Conservation (phyloP, 2,888 invertebrate genomes). For the Eueremaeus valkanovi region DNA sequence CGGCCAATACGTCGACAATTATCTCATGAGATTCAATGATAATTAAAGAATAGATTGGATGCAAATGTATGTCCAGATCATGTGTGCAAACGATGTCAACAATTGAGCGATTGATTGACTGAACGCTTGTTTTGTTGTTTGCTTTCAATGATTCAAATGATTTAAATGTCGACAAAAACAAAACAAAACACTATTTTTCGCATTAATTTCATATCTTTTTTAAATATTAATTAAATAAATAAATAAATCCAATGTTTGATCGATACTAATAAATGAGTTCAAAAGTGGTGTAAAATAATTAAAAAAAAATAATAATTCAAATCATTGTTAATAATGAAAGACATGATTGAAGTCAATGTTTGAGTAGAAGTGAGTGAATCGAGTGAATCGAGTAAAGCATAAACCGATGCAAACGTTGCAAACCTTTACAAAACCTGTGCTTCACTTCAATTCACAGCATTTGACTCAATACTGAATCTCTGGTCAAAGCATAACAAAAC, state of each 20-base stretch:
- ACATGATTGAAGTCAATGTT: too few relatives aligned
- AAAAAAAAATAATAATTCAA: too few relatives aligned
- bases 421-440: constrained; percentile 8
- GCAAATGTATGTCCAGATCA: not conserved
- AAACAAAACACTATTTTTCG: not conserved
- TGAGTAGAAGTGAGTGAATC: too few relatives aligned
- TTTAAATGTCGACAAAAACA: not conserved
- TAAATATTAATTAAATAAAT: not conserved
- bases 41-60: not conserved
- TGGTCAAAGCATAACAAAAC: constrained; percentile 9
- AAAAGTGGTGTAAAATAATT: not conserved
- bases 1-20: not conserved
- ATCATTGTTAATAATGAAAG: not conserved
- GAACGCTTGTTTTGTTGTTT: not conserved
- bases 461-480: too few relatives aligned
- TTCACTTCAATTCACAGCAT: constrained; percentile 3
- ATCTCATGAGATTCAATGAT: not conserved
- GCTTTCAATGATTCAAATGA: not conserved
- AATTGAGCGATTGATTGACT: not conserved
- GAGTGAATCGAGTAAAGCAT: too few relatives aligned
- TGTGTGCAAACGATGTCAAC: not conserved
- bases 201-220: not conserved
- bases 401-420: not conserved
- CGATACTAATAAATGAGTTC: not conserved
- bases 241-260: not conserved